phyloP scores from a whole-genome alignment of 1,140 invertebrate genomes.

The Drusus annulatus region DNA sequence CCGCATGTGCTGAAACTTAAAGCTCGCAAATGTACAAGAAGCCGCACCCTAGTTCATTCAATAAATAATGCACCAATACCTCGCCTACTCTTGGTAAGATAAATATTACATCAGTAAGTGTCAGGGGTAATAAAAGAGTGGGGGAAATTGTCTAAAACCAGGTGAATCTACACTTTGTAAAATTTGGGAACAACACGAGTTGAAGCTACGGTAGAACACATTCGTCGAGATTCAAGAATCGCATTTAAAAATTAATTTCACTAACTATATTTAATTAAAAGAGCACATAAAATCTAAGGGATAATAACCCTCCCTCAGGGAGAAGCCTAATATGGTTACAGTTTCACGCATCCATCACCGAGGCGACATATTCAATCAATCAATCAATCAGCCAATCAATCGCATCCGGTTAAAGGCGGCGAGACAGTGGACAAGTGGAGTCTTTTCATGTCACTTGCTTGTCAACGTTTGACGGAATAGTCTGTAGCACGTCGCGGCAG shows the following conservation, averaged over 20 bases:
- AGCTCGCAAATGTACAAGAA: constrained; percentile 33
- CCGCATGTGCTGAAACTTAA: constrained; percentile 15
- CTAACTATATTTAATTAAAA: constrained; percentile 32
- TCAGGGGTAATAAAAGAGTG: not conserved
- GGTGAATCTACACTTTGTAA: constrained; percentile 4
- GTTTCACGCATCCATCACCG: constrained; percentile 5
- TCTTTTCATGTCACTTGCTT: not conserved
- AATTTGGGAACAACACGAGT: constrained; percentile 38
- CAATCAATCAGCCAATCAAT: no score
- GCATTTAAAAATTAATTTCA: constrained; percentile 33
- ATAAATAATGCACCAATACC: constrained; percentile 41
- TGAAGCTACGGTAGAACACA: constrained; percentile 35
- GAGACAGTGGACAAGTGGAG: not conserved
- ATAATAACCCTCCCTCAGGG: constrained; percentile 12
- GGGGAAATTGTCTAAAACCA: not conserved
- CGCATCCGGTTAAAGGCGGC: not conserved
- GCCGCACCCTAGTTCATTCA: not conserved
- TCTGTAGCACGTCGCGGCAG: constrained; percentile 2
- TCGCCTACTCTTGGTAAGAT: constrained; percentile 11
- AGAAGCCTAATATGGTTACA: constrained; percentile 25
- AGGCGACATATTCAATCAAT: no score
- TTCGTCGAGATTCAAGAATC: constrained; percentile 39
- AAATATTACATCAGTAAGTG: not conserved
- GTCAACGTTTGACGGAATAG: constrained; percentile 6
- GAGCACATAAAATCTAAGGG: constrained; percentile 30